phyloP scores from a whole-genome alignment of 2,888 invertebrate genomes.

The Tetramorium bicarinatum region DNA sequence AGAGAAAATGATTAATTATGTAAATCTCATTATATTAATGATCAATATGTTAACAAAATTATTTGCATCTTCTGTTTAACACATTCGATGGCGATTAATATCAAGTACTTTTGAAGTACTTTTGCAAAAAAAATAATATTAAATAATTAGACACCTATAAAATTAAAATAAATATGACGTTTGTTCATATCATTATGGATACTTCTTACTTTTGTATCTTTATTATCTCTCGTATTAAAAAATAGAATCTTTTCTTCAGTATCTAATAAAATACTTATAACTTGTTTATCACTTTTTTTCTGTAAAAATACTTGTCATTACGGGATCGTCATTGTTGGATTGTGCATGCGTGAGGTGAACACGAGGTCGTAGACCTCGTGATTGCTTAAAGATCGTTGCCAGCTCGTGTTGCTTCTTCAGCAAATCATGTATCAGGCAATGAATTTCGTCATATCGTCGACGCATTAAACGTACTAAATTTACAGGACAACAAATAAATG shows the following conservation, averaged over 20 bases:
- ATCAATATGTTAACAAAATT: not conserved
- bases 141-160: not conserved
- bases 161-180: not conserved
- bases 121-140: constrained; percentile 6
- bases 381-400: constrained; percentile 52
- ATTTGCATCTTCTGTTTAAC: not conserved
- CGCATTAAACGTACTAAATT: constrained; percentile 53
- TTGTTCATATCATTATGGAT: not conserved
- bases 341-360: not conserved
- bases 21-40: not conserved
- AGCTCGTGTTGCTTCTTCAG: constrained; percentile 59
- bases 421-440: constrained; percentile 60
- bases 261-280: not conserved
- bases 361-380: constrained; percentile 52
- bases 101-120: not conserved
- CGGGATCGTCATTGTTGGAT: not conserved
- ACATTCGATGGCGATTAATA: not conserved
- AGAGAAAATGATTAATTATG: not conserved
- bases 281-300: constrained; percentile 3
- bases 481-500: constrained; percentile 7
- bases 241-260: not conserved
- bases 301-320: constrained; percentile 1
- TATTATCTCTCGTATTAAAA: not conserved
- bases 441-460: constrained; percentile 53
- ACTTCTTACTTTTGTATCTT: not conserved